Evolutionary conservation across 2,888 invertebrate species (phyloP).

Genomic region (Oxyteleia sp.): DNA sequence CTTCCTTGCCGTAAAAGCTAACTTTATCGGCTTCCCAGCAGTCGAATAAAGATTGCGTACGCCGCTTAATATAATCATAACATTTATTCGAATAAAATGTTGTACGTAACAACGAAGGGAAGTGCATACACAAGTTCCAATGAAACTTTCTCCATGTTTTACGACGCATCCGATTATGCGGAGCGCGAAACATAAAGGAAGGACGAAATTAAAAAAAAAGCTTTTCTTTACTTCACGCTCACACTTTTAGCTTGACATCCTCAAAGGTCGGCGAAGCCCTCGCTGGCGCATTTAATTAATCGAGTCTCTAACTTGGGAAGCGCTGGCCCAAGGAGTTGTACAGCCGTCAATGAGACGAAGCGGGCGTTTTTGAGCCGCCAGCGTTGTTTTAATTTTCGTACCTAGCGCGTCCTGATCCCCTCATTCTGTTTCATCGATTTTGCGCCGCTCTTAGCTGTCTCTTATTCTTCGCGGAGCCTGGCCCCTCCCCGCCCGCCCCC

Average conservation of each 20-base stretch:
- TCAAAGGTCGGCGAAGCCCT: slow-evolving; percentile 17
- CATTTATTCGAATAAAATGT: slow-evolving; percentile 11
- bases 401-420: slow-evolving; percentile 14
- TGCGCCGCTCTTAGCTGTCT: slow-evolving; percentile 30
- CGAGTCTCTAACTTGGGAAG: slow-evolving; percentile 54
- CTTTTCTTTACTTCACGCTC: slow-evolving; percentile 4
- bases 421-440: slow-evolving; percentile 48
- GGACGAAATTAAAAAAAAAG: slow-evolving; percentile 41
- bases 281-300: slow-evolving; percentile 79
- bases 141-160: slow-evolving; percentile 14
- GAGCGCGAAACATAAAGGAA: slow-evolving; percentile 20
- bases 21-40: too few relatives aligned
- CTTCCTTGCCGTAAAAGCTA: too few relatives aligned
- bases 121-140: slow-evolving; percentile 6
- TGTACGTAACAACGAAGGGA: not conserved
- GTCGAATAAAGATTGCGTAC: not conserved
- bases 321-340: slow-evolving; percentile 42
- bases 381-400: slow-evolving; percentile 51
- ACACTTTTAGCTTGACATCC: slow-evolving; percentile 28
- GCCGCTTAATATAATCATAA: slow-evolving; percentile 1
- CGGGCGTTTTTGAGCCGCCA: slow-evolving; percentile 48
- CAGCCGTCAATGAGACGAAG: slow-evolving; percentile 54
- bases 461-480: not conserved
- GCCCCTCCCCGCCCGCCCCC: not conserved
- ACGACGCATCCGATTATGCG: slow-evolving; percentile 4